Evolutionary conservation across 2,113 vertebrate species (phyloP).

Genomic region (Apteryx mantelli): DNA sequence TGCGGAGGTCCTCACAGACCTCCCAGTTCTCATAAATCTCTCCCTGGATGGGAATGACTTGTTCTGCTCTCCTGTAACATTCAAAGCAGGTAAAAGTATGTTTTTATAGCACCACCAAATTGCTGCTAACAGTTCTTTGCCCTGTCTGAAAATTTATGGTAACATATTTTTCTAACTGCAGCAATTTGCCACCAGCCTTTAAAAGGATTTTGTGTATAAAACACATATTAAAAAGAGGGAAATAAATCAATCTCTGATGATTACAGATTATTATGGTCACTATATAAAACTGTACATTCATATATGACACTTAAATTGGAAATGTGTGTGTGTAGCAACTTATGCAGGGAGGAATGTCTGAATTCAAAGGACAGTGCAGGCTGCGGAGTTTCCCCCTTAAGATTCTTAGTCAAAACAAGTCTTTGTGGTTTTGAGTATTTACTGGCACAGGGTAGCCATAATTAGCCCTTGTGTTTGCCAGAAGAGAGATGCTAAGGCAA

Average conservation of each 20-base stretch:
- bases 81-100: neutral
- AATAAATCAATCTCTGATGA: conserved; percentile 20
- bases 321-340: neutral
- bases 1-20: neutral
- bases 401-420: neutral
- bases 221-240: neutral
- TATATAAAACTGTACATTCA: neutral
- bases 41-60: neutral
- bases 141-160: conserved; percentile 27
- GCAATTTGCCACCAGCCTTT: conserved; percentile 3
- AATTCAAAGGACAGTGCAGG: conserved; percentile 1
- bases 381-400: neutral
- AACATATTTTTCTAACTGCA: conserved; percentile 40
- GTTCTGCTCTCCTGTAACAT: neutral
- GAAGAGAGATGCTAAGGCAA: neutral
- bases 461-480: neutral
- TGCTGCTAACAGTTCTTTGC: neutral
- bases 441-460: neutral
- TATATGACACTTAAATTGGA: conserved; percentile 9
- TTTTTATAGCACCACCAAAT: neutral
- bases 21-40: neutral
- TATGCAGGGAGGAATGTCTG: neutral
- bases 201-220: conserved; percentile 25
- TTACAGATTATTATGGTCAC: neutral
- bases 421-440: neutral